phyloP scores from a whole-genome alignment of 1,140 invertebrate genomes.

The Drosophila mayri region DNA sequence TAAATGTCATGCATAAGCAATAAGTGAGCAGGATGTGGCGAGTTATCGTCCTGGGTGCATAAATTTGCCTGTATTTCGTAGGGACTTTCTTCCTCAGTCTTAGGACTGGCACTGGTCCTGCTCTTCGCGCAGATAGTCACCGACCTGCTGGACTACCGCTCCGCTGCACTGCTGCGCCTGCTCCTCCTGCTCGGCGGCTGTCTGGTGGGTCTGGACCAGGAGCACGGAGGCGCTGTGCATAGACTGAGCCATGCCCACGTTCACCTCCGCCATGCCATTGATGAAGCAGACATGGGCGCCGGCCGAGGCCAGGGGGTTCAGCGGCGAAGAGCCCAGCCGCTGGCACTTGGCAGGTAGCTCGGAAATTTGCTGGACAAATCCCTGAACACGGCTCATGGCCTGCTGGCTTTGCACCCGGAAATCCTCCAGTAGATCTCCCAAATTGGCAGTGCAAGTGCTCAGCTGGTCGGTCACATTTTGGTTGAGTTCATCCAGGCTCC shows the following conservation, averaged over 20 bases:
- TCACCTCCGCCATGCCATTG: slow-evolving; percentile 54
- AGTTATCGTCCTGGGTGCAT: slow-evolving; percentile 70
- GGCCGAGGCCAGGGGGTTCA: slow-evolving; percentile 24
- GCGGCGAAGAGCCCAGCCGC: slow-evolving; percentile 12
- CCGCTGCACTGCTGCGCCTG: slow-evolving; percentile 42
- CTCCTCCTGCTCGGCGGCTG: slow-evolving; percentile 48
- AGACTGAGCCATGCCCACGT: slow-evolving; percentile 54
- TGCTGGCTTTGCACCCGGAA: slow-evolving; percentile 41
- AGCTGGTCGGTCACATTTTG: slow-evolving; percentile 57
- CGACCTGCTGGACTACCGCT: slow-evolving; percentile 42
- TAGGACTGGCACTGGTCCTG: slow-evolving; percentile 53
- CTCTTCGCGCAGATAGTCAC: slow-evolving; percentile 49
- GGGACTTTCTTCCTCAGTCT: not conserved
- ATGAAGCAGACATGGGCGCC: slow-evolving; percentile 56
- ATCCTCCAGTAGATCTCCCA: slow-evolving; percentile 20
- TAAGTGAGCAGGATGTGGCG: slow-evolving; percentile 55
- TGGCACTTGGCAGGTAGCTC: slow-evolving; percentile 51
- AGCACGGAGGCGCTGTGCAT: slow-evolving; percentile 62
- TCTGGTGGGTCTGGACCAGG: slow-evolving; percentile 49
- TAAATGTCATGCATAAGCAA: slow-evolving; percentile 81
- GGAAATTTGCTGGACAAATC: slow-evolving; percentile 56
- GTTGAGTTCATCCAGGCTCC: slow-evolving; percentile 62
- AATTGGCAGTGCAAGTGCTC: slow-evolving; percentile 29
- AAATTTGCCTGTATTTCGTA: slow-evolving; percentile 64
- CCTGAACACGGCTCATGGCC: slow-evolving; percentile 39